Conservation (phyloP, 2,113 vertebrate species). For the Martes martes region DNA sequence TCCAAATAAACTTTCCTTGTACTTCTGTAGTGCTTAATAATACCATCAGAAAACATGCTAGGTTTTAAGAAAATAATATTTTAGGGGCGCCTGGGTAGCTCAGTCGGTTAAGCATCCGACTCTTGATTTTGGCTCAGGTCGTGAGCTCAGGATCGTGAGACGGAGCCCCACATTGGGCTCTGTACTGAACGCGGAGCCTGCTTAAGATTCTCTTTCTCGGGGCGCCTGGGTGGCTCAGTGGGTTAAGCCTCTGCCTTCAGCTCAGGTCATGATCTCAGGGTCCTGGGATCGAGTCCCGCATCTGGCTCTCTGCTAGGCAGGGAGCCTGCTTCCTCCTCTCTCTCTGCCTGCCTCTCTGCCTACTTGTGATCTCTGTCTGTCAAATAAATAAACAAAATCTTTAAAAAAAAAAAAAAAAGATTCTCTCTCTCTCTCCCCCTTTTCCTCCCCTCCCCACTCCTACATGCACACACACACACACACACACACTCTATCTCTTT, state of each 20-base stretch:
- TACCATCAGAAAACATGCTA: background rate
- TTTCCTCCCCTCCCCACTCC: background rate
- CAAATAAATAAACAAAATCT: too few relatives aligned
- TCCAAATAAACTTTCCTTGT: background rate
- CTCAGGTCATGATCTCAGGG: too few relatives aligned
- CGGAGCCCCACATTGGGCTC: background rate
- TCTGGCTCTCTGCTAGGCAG: too few relatives aligned
- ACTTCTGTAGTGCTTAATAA: background rate
- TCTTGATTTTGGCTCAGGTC: background rate
- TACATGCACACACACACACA: background rate
- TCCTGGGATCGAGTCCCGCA: too few relatives aligned
- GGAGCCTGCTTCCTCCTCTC: too few relatives aligned
- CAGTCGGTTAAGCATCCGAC: background rate
- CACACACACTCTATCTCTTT: too few relatives aligned
- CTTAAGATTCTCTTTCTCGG: background rate
- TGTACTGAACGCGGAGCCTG: rapidly evolving
- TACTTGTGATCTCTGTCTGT: too few relatives aligned
- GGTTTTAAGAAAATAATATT: slow-evolving; percentile 1
- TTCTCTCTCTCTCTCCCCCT: background rate
- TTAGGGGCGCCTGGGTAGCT: background rate
- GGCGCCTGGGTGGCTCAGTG: too few relatives aligned
- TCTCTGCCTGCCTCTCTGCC: too few relatives aligned
- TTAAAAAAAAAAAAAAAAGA: too few relatives aligned
- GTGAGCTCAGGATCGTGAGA: background rate
- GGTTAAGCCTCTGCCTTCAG: too few relatives aligned